Evolutionary conservation across 2,113 vertebrate genomes (phyloP).

Genomic region (Triplophysa rosa): DNA sequence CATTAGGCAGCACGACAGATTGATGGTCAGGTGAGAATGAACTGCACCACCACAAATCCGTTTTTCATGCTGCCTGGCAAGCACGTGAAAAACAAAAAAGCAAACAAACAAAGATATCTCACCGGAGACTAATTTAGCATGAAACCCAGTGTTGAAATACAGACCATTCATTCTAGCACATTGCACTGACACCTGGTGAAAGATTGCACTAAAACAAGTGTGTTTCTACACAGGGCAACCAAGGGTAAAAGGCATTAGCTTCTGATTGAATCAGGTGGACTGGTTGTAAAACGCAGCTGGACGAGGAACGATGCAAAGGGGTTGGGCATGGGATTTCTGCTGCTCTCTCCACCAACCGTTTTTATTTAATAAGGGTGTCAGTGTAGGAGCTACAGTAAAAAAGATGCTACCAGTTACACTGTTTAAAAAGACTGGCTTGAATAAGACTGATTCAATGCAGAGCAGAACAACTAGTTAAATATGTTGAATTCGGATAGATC

Average conservation of each 20-base stretch:
- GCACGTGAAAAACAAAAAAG: conserved; percentile 14
- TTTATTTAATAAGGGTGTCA: conserved; percentile 36
- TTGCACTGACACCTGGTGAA: conserved; percentile 52
- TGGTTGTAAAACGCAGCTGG: conserved; percentile 41
- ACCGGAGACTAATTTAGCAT: conserved; percentile 58
- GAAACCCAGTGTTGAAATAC: conserved; percentile 51
- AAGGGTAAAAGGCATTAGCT: conserved; percentile 58
- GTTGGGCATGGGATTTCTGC: conserved; percentile 12
- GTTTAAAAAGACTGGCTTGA: not conserved
- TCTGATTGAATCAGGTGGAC: conserved; percentile 52
- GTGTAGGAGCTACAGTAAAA: not conserved
- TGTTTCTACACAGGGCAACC: conserved; percentile 50
- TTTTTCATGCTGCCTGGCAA: conserved; percentile 49
- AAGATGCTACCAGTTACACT: not conserved
- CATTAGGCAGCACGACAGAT: conserved; percentile 42
- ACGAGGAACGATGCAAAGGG: conserved; percentile 42
- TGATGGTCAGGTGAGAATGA: conserved; percentile 44
- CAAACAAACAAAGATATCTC: conserved; percentile 51
- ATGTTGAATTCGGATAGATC: not conserved
- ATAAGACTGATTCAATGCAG: not conserved
- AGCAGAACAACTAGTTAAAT: not conserved
- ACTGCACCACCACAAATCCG: conserved; percentile 31
- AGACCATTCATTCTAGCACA: conserved; percentile 53
- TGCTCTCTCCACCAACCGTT: conserved; percentile 20
- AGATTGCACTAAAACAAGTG: conserved; percentile 55